Evolutionary conservation across 2,113 vertebrate species (phyloP).

Genomic region (Xenus cinereus): DNA sequence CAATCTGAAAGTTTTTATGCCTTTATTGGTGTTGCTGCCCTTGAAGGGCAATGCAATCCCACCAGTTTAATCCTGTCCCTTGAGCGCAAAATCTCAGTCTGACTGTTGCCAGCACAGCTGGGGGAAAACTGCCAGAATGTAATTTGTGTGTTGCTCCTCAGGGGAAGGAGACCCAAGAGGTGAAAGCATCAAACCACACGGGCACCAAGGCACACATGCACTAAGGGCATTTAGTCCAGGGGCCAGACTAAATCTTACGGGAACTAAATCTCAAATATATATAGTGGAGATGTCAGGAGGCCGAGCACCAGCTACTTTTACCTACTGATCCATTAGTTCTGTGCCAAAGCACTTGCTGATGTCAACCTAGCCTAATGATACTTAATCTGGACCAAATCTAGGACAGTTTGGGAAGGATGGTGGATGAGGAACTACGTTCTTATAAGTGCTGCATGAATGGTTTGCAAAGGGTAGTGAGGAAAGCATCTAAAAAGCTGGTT

Average conservation of each 20-base stretch:
- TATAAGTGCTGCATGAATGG: background rate
- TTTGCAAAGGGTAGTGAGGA: background rate
- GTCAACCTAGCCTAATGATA: background rate
- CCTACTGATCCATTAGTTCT: background rate
- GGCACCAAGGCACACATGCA: background rate
- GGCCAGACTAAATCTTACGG: background rate
- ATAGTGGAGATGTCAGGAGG: background rate
- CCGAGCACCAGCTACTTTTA: background rate
- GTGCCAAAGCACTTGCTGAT: background rate
- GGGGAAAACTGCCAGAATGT: background rate
- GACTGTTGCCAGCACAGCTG: background rate
- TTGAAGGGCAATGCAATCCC: background rate
- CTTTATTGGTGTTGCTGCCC: background rate
- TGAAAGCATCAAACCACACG: background rate
- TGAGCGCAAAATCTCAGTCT: background rate
- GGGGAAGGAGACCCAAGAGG: background rate
- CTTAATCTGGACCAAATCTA: background rate
- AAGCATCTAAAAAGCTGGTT: background rate
- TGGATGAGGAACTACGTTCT: accelerated
- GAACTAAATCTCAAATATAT: background rate
- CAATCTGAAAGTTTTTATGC: background rate
- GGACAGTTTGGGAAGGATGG: background rate
- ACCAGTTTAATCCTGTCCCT: background rate
- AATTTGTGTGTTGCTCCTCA: background rate
- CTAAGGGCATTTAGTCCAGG: background rate